These are phyloP conservation scores for Corydoras maculifer DNA, from an alignment of 2,113 vertebrate species.

Conservation along the genomic window DNA sequence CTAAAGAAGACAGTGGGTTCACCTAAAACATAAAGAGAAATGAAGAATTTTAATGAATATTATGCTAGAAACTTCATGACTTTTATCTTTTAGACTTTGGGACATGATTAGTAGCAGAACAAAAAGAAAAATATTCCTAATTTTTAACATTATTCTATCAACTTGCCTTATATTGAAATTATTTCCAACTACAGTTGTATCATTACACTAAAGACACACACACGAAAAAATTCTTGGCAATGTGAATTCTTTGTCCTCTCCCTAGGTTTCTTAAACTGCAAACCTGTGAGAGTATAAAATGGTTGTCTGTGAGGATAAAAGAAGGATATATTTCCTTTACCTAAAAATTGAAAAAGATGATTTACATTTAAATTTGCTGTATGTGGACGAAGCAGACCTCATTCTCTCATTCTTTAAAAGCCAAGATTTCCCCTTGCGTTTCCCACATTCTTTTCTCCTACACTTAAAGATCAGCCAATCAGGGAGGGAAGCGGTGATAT, in stretches of 20 bases:
- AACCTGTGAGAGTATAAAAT: too few relatives aligned
- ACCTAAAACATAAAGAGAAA: neutral
- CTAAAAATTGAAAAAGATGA: conserved; percentile 63
- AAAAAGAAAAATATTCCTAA: too few relatives aligned
- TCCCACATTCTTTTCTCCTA: conserved; percentile 55
- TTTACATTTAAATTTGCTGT: conserved; percentile 70
- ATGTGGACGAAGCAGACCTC: conserved; percentile 51
- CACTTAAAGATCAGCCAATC: conserved; percentile 58
- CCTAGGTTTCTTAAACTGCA: neutral
- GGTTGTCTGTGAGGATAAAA: too few relatives aligned
- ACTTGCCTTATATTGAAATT: too few relatives aligned
- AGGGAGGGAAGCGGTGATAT: conserved; percentile 35
- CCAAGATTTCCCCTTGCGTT: conserved; percentile 38
- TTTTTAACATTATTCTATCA: too few relatives aligned
- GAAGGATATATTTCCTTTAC: conserved; percentile 50
- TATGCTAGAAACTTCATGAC: neutral
- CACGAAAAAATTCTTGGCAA: too few relatives aligned
- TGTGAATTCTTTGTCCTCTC: neutral
- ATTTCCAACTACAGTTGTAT: too few relatives aligned
- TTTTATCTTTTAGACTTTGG: neutral
- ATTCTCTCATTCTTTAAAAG: conserved; percentile 54
- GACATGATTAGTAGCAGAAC: neutral
- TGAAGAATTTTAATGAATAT: conserved; percentile 23
- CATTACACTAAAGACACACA: too few relatives aligned
- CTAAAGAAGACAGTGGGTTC: conserved; percentile 9